These are phyloP conservation scores for Copidosoma floridanum DNA, from an alignment of 1,140 invertebrate species.

Conservation along the genomic window DNA sequence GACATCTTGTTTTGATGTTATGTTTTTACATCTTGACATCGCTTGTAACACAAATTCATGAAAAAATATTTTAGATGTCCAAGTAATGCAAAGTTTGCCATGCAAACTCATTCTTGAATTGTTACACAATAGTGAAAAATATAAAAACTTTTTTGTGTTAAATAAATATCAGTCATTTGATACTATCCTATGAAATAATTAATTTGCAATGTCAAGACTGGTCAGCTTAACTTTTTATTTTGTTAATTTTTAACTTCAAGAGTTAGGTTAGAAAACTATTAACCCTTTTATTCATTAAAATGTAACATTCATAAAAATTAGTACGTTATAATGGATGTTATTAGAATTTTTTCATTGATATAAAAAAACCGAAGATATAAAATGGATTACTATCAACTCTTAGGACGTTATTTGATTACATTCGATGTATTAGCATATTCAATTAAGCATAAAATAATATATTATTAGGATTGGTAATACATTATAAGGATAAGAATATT, in stretches of 20 bases:
- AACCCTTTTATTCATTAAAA: too few relatives aligned
- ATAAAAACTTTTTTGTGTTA: too few relatives aligned
- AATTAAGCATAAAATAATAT: too few relatives aligned
- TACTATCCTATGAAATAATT: too few relatives aligned
- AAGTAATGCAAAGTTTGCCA: constrained; percentile 51
- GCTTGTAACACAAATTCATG: too few relatives aligned
- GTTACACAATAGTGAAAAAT: constrained; percentile 18
- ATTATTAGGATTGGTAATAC: not conserved
- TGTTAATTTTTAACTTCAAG: too few relatives aligned
- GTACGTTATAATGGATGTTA: not conserved
- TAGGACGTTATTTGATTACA: not conserved
- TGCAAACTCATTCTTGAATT: constrained; percentile 49
- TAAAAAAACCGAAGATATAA: too few relatives aligned
- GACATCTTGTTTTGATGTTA: too few relatives aligned
- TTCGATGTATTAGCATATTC: constrained; percentile 11
- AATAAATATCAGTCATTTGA: too few relatives aligned
- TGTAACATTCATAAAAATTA: too few relatives aligned
- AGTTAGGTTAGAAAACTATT: too few relatives aligned
- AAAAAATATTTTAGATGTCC: constrained; percentile 17
- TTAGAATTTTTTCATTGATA: not conserved
- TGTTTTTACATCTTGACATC: too few relatives aligned
- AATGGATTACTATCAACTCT: not conserved
- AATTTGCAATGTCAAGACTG: constrained; percentile 20
- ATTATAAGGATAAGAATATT: not conserved
- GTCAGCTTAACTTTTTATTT: constrained; percentile 5